Conservation (phyloP, 2,113 vertebrate species). For the Diglossa brunneiventris region DNA sequence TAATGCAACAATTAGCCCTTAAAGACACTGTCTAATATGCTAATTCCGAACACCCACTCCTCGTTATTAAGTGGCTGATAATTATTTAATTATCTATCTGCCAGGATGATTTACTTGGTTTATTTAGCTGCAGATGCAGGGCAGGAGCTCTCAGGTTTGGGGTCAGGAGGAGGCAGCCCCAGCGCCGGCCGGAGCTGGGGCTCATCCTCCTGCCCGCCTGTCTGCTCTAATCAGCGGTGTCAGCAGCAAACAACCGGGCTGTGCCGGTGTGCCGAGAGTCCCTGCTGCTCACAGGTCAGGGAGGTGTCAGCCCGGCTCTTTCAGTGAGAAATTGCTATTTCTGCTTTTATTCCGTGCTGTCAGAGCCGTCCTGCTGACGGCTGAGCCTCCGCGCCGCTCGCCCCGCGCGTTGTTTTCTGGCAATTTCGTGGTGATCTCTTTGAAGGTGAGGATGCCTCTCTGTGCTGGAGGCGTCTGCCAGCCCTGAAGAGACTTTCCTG, state of each 20-base stretch:
- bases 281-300: background rate
- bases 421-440: background rate
- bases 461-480: background rate
- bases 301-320: background rate
- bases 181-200: background rate
- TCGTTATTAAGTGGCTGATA: constrained; percentile 87
- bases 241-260: constrained; percentile 29
- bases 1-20: constrained; percentile 89
- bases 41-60: constrained; percentile 84
- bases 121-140: constrained; percentile 83
- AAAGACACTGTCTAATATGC: constrained; percentile 86
- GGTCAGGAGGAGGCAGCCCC: constrained; percentile 67
- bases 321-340: background rate
- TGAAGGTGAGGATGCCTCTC: background rate
- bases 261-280: background rate
- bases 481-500: background rate
- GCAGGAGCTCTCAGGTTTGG: constrained; percentile 58
- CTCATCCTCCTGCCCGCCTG: background rate
- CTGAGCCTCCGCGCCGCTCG: background rate
- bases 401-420: background rate
- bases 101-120: constrained; percentile 87
- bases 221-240: constrained; percentile 42
- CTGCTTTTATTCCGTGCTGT: background rate
- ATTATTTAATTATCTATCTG: constrained; percentile 91
- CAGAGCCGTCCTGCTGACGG: constrained; percentile 18